phyloP scores from a whole-genome alignment of 2,113 vertebrate species.

The Paradoxurus hermaphroditus region DNA sequence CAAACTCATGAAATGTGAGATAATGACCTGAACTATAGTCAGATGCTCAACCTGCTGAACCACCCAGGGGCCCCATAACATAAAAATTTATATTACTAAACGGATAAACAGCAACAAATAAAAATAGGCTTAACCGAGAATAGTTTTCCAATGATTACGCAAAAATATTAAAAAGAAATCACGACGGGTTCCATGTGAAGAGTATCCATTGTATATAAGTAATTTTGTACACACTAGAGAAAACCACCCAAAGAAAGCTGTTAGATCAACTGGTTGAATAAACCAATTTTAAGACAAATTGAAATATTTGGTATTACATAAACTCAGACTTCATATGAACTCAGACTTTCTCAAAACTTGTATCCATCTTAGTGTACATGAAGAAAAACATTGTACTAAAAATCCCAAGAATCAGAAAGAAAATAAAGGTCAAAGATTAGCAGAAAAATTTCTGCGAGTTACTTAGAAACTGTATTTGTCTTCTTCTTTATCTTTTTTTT shows the following conservation, averaged over 20 bases:
- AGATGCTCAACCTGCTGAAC: too few species aligned
- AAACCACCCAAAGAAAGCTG: neutral
- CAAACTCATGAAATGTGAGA: too few species aligned
- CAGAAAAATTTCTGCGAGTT: neutral
- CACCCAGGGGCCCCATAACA: too few species aligned
- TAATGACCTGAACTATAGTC: too few species aligned
- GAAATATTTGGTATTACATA: neutral
- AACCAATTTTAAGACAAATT: neutral
- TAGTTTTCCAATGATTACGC: neutral
- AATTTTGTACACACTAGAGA: neutral
- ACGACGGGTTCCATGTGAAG: neutral
- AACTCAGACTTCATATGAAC: neutral
- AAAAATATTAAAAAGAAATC: neutral
- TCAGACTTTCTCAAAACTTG: neutral
- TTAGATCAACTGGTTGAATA: neutral
- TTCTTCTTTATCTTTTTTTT: neutral
- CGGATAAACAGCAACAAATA: neutral
- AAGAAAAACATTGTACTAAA: neutral
- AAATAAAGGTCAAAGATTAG: neutral
- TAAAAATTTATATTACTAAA: neutral
- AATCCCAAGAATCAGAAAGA: neutral
- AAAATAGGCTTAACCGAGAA: neutral
- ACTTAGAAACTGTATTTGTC: neutral
- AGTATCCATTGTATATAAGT: neutral
- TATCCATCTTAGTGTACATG: neutral